Conservation (phyloP, 2,113 vertebrate genomes). For the Phylloscopus trochilus region DNA sequence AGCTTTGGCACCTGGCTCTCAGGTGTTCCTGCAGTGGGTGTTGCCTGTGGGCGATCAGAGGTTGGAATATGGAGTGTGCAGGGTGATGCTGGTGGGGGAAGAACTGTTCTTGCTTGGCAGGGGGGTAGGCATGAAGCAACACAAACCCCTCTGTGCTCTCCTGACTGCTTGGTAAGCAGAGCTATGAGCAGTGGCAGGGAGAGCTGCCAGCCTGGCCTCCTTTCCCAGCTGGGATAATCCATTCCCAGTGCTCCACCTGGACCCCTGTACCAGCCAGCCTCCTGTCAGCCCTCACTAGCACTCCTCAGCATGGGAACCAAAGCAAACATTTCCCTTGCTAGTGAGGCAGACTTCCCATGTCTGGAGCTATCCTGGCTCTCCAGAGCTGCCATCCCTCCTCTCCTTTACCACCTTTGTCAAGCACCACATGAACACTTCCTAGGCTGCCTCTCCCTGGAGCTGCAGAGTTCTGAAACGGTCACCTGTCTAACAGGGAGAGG, state of each 20-base stretch:
- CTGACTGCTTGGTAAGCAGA: not conserved
- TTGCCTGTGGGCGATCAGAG: fast-evolving
- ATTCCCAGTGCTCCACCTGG: not conserved
- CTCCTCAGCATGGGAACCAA: not conserved
- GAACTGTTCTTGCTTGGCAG: not conserved
- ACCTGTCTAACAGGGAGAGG: not conserved
- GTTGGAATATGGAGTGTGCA: not conserved
- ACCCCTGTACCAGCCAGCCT: not conserved
- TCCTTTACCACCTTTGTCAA: not conserved
- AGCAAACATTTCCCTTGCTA: not conserved
- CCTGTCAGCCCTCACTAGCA: not conserved
- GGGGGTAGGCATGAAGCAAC: not conserved
- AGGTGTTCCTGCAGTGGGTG: fast-evolving
- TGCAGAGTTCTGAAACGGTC: conserved; percentile 37
- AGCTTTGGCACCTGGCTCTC: not conserved
- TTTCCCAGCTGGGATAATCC: not conserved
- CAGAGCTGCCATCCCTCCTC: not conserved
- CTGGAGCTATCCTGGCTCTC: not conserved
- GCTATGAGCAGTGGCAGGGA: not conserved
- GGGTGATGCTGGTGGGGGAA: not conserved
- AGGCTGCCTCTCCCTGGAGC: not conserved
- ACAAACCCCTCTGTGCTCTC: not conserved
- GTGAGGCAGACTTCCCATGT: not conserved
- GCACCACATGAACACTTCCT: not conserved
- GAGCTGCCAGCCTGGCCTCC: not conserved